A percentile compares a stretch with the other conserved stretches of the same genome.
Conservation (phyloP, 2,797 vertebrate species). For the Pseudomugil gertrudae region DNA sequence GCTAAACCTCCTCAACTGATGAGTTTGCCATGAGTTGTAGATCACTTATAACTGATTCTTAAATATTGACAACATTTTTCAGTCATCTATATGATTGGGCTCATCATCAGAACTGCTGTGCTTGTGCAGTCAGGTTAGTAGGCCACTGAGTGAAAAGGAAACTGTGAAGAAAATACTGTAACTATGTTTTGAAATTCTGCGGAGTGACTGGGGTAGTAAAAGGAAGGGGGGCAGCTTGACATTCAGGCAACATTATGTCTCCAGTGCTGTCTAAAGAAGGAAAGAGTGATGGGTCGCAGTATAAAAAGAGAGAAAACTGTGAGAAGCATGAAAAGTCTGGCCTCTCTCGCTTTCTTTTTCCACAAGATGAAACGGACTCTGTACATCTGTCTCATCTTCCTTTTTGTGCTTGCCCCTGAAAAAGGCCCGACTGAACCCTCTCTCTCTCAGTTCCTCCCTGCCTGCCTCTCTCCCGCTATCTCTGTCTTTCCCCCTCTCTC, state of each 20-base stretch:
- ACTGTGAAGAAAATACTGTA: conserved; percentile 47
- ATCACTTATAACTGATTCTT: background rate
- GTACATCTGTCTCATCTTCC: conserved; percentile 83
- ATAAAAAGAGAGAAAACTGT: conserved; percentile 76
- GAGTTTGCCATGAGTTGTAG: background rate
- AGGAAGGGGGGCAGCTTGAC: conserved; percentile 62
- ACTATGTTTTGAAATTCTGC: conserved; percentile 62
- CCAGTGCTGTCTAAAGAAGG: conserved; percentile 79
- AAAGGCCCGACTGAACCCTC: conserved; percentile 75
- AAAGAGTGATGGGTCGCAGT: conserved; percentile 75
- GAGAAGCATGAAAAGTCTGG: conserved; percentile 75
- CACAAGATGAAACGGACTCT: conserved; percentile 82
- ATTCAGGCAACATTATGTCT: conserved; percentile 79
- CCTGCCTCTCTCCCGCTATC: conserved; percentile 68
- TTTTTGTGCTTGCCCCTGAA: conserved; percentile 80
- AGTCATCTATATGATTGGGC: conserved; percentile 5
- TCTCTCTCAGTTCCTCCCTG: conserved; percentile 61
- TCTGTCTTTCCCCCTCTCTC: conserved; percentile 74
- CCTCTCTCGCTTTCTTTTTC: conserved; percentile 75
- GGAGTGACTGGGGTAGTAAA: conserved; percentile 62
- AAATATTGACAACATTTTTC: background rate
- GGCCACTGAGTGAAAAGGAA: conserved; percentile 60
- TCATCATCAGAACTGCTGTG: conserved; percentile 20
- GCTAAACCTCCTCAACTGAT: conserved; percentile 3
- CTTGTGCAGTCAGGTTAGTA: conserved; percentile 54